Percentiles rank a stretch among this genome's conserved stretches.
Conservation (phyloP, 2,888 invertebrate species). For the Plemyria rubiginata region DNA sequence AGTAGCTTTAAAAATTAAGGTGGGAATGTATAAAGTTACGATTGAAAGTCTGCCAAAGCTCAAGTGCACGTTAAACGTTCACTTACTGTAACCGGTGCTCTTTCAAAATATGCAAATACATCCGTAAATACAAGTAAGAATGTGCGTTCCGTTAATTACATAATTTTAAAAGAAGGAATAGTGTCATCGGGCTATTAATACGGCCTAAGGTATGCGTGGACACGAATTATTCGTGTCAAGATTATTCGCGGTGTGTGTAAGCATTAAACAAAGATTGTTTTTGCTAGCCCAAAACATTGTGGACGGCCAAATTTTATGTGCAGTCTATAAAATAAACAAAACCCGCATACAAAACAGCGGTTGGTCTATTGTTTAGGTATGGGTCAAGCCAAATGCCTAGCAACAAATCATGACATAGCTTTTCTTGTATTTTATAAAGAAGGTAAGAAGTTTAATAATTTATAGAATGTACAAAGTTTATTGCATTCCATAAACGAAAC, state of each 20-base stretch:
- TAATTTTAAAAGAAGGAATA: slow-evolving; percentile 51
- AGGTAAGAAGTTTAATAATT: too few species aligned
- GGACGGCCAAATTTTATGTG: slow-evolving; percentile 20
- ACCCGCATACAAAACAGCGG: slow-evolving; percentile 9
- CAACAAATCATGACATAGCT: neutral
- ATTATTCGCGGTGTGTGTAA: slow-evolving; percentile 31
- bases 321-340: slow-evolving; percentile 13
- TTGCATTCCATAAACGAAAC: neutral
- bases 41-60: neutral
- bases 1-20: neutral
- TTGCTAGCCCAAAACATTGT: slow-evolving; percentile 18
- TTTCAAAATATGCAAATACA: slow-evolving; percentile 39
- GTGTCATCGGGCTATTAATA: slow-evolving; percentile 49
- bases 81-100: slow-evolving; percentile 23
- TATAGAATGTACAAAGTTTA: neutral
- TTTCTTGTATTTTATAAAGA: neutral
- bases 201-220: slow-evolving; percentile 51
- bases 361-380: neutral
- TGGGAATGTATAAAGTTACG: neutral
- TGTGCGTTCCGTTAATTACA: slow-evolving; percentile 54
- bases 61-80: slow-evolving; percentile 22
- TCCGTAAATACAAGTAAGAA: slow-evolving; percentile 47
- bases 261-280: slow-evolving; percentile 17
- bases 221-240: slow-evolving; percentile 47
- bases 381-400: neutral